Evolutionary conservation across 2,797 vertebrate species (phyloP).

Genomic region (Glyptemys insculpta): DNA sequence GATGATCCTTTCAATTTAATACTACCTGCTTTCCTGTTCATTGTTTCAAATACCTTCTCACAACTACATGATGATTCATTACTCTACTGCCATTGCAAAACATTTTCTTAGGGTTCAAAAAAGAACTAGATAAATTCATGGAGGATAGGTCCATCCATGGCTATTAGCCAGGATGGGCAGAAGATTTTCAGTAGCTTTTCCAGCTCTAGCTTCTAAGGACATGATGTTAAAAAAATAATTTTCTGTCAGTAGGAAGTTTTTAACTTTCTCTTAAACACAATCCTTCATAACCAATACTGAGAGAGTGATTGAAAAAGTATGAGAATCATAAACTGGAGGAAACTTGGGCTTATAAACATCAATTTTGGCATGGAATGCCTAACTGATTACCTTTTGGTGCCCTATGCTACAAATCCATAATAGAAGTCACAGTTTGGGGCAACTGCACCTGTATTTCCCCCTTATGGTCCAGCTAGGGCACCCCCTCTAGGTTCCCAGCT

Average conservation of each 20-base stretch:
- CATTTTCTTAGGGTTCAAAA: background rate
- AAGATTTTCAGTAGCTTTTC: background rate
- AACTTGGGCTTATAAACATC: background rate
- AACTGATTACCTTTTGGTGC: background rate
- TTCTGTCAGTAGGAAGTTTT: background rate
- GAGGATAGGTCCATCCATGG: no score
- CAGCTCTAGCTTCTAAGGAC: background rate
- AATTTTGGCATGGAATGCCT: background rate
- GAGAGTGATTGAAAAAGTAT: background rate
- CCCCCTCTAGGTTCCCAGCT: background rate
- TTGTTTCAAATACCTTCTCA: background rate
- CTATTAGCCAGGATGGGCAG: no score
- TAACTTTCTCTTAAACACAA: background rate
- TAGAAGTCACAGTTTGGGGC: background rate
- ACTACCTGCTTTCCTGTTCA: conserved; percentile 30
- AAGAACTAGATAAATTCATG: no score
- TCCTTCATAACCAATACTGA: background rate
- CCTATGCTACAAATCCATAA: background rate
- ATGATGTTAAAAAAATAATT: background rate
- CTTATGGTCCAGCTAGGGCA: background rate
- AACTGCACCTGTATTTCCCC: background rate
- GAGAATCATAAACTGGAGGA: background rate
- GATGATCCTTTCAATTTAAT: background rate
- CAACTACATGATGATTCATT: background rate
- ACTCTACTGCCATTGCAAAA: background rate